A percentile compares a stretch with the other conserved stretches of the same genome.
These are phyloP conservation scores for Heteromormyrus szaboi DNA, from an alignment of 2,797 vertebrate genomes.

Conservation along the genomic window DNA sequence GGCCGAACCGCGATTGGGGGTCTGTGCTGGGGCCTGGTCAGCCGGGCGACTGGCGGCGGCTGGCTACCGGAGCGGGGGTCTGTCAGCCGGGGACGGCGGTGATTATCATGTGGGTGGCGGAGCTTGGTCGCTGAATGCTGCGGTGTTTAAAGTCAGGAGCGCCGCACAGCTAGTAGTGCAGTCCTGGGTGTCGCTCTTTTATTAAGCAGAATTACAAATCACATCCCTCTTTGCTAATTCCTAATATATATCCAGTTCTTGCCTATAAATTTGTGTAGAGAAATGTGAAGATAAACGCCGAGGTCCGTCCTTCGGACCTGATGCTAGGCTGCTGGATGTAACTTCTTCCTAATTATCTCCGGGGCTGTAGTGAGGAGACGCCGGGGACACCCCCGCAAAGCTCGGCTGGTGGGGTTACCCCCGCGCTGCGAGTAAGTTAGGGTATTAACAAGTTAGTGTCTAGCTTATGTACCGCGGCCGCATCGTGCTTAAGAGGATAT, in stretches of 20 bases:
- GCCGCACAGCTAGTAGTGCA: not conserved
- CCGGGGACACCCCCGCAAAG: not conserved
- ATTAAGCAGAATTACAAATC: not conserved
- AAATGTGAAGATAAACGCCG: not conserved
- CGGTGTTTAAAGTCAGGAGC: not conserved
- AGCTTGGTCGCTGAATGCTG: not conserved
- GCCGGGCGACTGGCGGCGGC: not conserved
- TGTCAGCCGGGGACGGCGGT: not conserved
- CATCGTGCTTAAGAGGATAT: not conserved
- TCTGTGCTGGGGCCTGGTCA: slow-evolving; percentile 9
- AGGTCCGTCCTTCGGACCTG: not conserved
- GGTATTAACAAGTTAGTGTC: not conserved
- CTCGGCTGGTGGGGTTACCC: not conserved
- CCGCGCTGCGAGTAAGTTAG: not conserved
- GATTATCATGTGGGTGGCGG: not conserved
- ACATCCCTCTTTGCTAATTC: not conserved
- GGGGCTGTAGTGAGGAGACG: not conserved
- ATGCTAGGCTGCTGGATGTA: not conserved
- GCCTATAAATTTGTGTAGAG: not conserved
- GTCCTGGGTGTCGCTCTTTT: not conserved
- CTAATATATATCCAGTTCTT: not conserved
- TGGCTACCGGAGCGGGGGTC: not conserved
- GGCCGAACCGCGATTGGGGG: not conserved
- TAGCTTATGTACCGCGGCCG: not conserved
- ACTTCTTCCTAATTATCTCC: not conserved